Evolutionary conservation across 2,888 invertebrate species (phyloP), one percentile per base, ranked within the genome.

Genomic region (Drosophila rubida): DNA sequence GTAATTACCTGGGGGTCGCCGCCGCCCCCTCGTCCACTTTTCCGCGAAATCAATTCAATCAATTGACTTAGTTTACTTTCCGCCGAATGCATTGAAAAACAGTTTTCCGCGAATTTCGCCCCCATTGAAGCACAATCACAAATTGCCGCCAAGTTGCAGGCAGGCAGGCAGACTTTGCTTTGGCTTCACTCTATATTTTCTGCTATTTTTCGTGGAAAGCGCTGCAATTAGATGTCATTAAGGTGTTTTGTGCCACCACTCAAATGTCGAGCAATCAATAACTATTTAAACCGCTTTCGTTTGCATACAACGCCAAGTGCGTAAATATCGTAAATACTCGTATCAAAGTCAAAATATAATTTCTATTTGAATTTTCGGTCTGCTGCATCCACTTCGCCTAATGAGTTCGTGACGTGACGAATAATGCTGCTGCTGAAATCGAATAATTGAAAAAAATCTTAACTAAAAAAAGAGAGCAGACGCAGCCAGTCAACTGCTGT

Each of bases 1-100:
- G 35, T 45, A 70, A 53, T 70, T 50, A 64, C 25, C 41, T 59
- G n/a, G n/a, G n/a, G n/a, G n/a, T n/a, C n/a, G n/a, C n/a, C n/a
- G n/a, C n/a, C n/a, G n/a, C n/a, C n/a, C n/a, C n/a, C n/a, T n/a
- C n/a, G 5, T 8, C 35, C 9, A 39, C 32, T 41, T 62, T 78
- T 78, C 78, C 44, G 48, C 63, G 78, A 78, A 78, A 59, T 69
- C 78, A 78, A 78, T 75, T 75, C 65, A 78, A 78, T 78, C 72
- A 69, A 75, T 72, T 66, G 69, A 39, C 67, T 65, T 72, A 72
- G 67, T 69, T 65, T 83, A 59, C 59, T 69, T 75, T 78, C 49
- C 55, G 23, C 54, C 57, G 69, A 66, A 74, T 64, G 66, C 69
- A 64, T 46, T 61, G 48, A 63, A 60, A 60, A 58, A 22, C 59